Conservation (phyloP, 2,888 invertebrate genomes). For the Sicus ferrugineus region DNA sequence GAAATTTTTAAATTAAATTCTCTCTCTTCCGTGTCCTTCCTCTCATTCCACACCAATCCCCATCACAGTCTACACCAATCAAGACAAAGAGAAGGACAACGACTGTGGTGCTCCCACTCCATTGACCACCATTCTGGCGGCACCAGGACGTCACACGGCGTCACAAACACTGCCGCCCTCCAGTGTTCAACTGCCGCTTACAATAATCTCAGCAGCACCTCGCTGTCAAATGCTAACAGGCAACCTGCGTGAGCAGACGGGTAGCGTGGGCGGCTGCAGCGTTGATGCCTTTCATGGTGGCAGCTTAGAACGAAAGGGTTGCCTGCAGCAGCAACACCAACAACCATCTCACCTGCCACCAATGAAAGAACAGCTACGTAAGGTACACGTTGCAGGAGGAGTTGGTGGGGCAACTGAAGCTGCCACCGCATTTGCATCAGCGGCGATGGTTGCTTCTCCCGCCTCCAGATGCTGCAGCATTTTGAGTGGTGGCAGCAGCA, state of each 20-base stretch:
- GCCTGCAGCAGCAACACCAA: constrained; percentile 37
- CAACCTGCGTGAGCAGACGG: not conserved
- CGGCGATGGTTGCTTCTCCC: constrained; percentile 48
- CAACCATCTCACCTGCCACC: constrained; percentile 21
- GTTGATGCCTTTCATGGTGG: constrained; percentile 55
- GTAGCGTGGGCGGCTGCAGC: constrained; percentile 22
- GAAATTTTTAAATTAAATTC: not conserved
- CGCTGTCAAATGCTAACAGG: constrained; percentile 53
- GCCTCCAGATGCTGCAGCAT: constrained; percentile 60
- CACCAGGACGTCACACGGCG: not conserved
- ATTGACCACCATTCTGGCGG: constrained; percentile 40
- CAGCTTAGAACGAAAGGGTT: constrained; percentile 40
- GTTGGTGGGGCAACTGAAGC: constrained; percentile 3
- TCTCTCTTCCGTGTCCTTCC: constrained; percentile 18
- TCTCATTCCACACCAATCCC: constrained; percentile 12
- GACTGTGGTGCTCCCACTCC: constrained; percentile 54
- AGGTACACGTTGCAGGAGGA: not conserved
- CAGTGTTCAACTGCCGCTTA: constrained; percentile 57
- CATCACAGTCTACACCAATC: constrained; percentile 61
- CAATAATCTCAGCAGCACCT: constrained; percentile 61
- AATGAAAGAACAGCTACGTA: constrained; percentile 21
- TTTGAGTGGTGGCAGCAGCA: constrained; percentile 46
- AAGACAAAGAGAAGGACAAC: constrained; percentile 62
- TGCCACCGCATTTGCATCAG: constrained; percentile 33
- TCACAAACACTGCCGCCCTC: constrained; percentile 42